Evolutionary conservation across 64 coral and sea anemone species (phyloP).

Genomic region (Orbicella faveolata): DNA sequence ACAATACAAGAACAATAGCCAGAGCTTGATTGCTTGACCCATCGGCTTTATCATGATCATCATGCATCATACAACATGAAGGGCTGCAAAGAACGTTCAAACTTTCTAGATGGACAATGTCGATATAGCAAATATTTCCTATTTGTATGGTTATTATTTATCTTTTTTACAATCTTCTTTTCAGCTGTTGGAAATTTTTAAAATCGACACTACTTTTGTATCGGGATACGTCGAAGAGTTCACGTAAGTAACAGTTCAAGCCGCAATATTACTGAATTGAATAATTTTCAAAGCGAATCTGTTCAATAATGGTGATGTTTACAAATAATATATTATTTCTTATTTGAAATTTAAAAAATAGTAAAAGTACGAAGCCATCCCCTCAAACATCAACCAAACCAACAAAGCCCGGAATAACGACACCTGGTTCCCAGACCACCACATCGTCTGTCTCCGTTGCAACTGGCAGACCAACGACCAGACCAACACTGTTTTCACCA

Average conservation of each 20-base stretch:
- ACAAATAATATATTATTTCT: no score
- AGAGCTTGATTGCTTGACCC: no score
- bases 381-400: neutral
- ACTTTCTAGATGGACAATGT: neutral
- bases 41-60: no score
- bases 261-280: neutral
- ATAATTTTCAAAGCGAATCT: neutral
- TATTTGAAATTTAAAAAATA: neutral
- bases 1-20: no score
- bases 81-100: no score
- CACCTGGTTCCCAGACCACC: neutral
- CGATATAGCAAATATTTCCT: neutral
- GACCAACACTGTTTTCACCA: neutral
- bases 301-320: neutral
- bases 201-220: constrained; percentile 67
- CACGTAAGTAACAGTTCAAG: constrained; percentile 37
- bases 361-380: neutral
- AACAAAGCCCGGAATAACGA: constrained; percentile 13
- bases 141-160: neutral
- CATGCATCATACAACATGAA: no score
- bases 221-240: constrained; percentile 70
- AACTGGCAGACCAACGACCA: neutral
- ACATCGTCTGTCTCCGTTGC: neutral
- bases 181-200: constrained; percentile 68
- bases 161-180: neutral